Percentiles rank a stretch among this genome's conserved stretches.
These are phyloP conservation scores for Phrynosoma blainvillii DNA, from an alignment of 2,113 vertebrate species.

Conservation along the genomic window DNA sequence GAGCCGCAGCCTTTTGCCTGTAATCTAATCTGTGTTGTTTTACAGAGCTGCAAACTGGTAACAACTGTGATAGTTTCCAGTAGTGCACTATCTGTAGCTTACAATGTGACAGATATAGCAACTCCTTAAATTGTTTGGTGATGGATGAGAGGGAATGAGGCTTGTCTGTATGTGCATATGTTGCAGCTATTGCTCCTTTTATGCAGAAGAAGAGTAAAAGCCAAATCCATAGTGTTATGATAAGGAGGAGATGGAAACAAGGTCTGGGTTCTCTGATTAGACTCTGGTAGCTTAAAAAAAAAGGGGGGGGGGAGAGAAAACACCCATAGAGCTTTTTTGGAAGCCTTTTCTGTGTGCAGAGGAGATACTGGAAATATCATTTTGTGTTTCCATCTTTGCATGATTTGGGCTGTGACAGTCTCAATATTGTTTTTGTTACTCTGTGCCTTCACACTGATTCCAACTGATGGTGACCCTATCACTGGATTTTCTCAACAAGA, in stretches of 20 bases:
- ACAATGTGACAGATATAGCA: conserved; percentile 28
- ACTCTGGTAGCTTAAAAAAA: not conserved
- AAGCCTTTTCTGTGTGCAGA: not conserved
- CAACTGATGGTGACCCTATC: no score
- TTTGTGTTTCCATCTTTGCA: not conserved
- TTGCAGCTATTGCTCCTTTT: conserved; percentile 2
- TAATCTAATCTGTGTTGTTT: conserved; percentile 38
- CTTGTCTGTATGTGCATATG: not conserved
- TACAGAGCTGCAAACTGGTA: conserved; percentile 20
- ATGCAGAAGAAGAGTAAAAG: not conserved
- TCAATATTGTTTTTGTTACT: not conserved
- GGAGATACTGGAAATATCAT: not conserved
- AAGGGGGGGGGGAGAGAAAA: not conserved
- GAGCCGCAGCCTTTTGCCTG: not conserved
- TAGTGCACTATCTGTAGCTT: conserved; percentile 18
- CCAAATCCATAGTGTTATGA: conserved; percentile 7
- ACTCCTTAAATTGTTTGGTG: conserved; percentile 1
- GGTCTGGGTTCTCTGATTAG: not conserved
- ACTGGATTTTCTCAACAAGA: no score
- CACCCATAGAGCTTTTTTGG: not conserved
- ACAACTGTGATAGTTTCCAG: conserved; percentile 23
- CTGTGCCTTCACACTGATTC: no score
- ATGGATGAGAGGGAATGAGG: not conserved
- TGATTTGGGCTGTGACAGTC: not conserved
- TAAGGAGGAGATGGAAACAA: not conserved